Conservation (phyloP, 1,140 invertebrate species). For the Cardiocondyla obscurior region DNA sequence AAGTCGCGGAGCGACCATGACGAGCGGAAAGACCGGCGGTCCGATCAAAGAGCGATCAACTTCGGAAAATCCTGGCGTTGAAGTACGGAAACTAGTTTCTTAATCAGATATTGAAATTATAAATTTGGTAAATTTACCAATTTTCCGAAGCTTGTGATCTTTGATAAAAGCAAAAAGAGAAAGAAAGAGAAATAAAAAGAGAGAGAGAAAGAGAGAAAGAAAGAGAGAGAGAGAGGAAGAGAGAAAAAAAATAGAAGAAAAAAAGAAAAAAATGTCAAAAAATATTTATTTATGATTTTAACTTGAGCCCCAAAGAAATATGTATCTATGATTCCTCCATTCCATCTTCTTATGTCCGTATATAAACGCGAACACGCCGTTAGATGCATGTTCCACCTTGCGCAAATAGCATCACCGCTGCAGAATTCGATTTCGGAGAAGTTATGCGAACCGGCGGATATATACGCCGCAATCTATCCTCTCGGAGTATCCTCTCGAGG, state of each 20-base stretch:
- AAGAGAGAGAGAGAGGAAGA: not conserved
- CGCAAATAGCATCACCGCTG: constrained; percentile 39
- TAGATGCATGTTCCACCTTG: constrained; percentile 26
- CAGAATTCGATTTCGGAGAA: constrained; percentile 56
- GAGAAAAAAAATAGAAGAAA: not conserved
- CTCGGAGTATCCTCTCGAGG: constrained; percentile 59
- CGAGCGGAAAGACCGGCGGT: not conserved
- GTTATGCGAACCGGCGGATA: constrained; percentile 63
- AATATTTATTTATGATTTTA: not conserved
- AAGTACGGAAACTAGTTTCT: constrained; percentile 13
- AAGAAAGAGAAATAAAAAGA: not conserved
- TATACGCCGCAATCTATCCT: constrained; percentile 57
- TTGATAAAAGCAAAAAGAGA: not conserved
- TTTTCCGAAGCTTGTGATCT: not conserved
- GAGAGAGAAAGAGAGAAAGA: not conserved
- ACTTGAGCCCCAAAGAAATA: not conserved
- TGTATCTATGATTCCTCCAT: not conserved
- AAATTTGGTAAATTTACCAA: not conserved
- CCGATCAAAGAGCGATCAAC: constrained; percentile 16
- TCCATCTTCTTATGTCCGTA: not conserved
- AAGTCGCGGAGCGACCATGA: constrained; percentile 63
- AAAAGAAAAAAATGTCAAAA: not conserved
- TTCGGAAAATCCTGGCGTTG: not conserved
- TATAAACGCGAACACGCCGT: not conserved
- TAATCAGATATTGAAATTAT: not conserved